Evolutionary conservation across 2,113 vertebrate species (phyloP).

Genomic region (Vimba vimba): DNA sequence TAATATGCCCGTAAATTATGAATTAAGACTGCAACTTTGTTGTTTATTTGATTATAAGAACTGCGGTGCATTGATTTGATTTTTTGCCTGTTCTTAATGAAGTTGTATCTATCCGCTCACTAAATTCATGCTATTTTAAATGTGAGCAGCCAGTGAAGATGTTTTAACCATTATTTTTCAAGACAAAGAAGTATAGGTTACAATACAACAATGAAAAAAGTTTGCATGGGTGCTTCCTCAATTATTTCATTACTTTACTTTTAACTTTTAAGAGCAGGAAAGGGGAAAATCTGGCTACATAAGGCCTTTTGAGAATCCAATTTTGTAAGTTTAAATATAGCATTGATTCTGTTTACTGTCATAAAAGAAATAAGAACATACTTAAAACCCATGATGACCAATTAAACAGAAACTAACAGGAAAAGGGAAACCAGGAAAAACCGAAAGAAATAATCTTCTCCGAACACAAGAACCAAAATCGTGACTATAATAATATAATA

Average conservation of each 20-base stretch:
- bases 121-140: not conserved
- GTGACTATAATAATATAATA: too few species aligned
- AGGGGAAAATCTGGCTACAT: not conserved
- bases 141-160: too few species aligned
- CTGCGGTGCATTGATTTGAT: not conserved
- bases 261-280: not conserved
- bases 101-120: not conserved
- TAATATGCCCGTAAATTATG: not conserved
- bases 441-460: too few species aligned
- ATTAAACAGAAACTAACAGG: too few species aligned
- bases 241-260: not conserved
- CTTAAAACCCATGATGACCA: too few species aligned
- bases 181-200: not conserved
- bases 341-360: not conserved
- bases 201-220: not conserved
- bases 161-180: not conserved
- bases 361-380: too few species aligned
- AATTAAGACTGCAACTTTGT: not conserved
- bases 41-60: slow-evolving; percentile 7
- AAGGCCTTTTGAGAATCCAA: not conserved
- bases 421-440: too few species aligned
- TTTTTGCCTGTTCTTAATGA: not conserved
- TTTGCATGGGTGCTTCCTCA: not conserved
- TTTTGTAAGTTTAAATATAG: not conserved
- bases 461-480: too few species aligned